These are phyloP conservation scores for Sinelater perroti DNA, from an alignment of 2,888 invertebrate species.

Conservation along the genomic window DNA sequence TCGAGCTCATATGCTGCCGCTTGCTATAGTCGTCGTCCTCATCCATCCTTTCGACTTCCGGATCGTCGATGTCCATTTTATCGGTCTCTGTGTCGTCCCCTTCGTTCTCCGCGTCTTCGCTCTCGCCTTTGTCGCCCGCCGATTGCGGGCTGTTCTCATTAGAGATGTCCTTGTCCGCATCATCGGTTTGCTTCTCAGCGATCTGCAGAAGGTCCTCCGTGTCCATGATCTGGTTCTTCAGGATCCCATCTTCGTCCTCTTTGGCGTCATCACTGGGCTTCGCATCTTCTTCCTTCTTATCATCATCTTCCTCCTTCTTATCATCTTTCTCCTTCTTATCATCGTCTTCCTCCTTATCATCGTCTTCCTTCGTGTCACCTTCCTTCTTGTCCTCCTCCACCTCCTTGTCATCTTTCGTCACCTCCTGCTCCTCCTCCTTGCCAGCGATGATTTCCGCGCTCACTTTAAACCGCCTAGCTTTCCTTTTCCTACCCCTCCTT, in stretches of 20 bases:
- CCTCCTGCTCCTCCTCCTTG: too few species aligned
- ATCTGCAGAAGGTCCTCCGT: slow-evolving; percentile 41
- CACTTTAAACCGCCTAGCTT: too few species aligned
- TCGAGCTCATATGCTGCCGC: slow-evolving; percentile 31
- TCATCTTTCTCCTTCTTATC: neutral
- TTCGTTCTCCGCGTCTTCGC: slow-evolving; percentile 35
- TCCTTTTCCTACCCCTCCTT: too few species aligned
- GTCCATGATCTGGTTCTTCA: slow-evolving; percentile 35
- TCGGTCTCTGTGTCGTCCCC: slow-evolving; percentile 47
- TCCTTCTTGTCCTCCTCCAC: too few species aligned
- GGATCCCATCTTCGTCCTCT: slow-evolving; percentile 41
- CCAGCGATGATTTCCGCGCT: too few species aligned
- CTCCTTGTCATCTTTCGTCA: too few species aligned
- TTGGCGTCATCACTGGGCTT: neutral
- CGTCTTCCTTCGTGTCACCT: neutral
- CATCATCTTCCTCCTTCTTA: neutral
- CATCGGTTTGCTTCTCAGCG: slow-evolving; percentile 36
- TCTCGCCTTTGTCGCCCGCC: slow-evolving; percentile 22
- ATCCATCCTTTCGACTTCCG: slow-evolving; percentile 51
- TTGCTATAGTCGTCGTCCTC: slow-evolving; percentile 43
- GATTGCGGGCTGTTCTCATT: slow-evolving; percentile 9
- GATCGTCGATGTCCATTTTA: slow-evolving; percentile 51
- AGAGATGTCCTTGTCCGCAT: slow-evolving; percentile 26
- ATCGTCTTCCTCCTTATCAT: neutral
- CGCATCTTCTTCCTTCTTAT: neutral